Evolutionary conservation across 2,113 vertebrate genomes (phyloP), one percentile per base, ranked within the genome.

Genomic region (Thinocorus orbignyianus): DNA sequence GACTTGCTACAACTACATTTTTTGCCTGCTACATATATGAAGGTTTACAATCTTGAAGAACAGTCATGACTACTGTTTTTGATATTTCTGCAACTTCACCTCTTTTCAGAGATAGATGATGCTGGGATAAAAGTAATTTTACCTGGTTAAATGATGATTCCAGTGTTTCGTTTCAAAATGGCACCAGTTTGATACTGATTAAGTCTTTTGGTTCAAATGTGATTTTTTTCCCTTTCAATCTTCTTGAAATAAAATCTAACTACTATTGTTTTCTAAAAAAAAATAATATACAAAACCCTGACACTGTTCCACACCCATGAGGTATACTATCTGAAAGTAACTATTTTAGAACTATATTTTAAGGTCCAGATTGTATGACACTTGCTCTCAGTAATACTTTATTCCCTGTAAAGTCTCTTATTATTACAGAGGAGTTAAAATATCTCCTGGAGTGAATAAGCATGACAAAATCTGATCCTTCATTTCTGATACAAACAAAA

Each of bases 221-320:
- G 25, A 35, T 81, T 68, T 17, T 71, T 31, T 81, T 71, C 18
- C 4, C 3, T 84, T 66, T 57, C 25, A 85, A 15, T 71, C 37
- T 58, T 86, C 25, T 35, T 57, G 30, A 37, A 48, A 64, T 35
- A 64, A 62, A 6, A 5, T 39, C 4, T 48, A 55, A 42, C 10
- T 52, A 33, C 7, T 31, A 46, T n/a, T 64, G 18, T 42, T 13
- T 16, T 66, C 23, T 60, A 23, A 82, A 76, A 82, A 78, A 33
- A 11, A 70, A n/a, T n/a, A 76, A 85, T 33, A 72, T 26, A 55
- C 12, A 57, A 68, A 55, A 14, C 7, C 7, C 4, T 35, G 55
- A 1, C 12, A 52, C 16, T 64, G 6, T 65, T 68, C 17, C 33
- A 46, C 11, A 30, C 48, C 22, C 2, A 1, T 26, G 2, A 2